Evolutionary conservation across 2,888 invertebrate genomes (phyloP).

Genomic region (Clanis bilineata): DNA sequence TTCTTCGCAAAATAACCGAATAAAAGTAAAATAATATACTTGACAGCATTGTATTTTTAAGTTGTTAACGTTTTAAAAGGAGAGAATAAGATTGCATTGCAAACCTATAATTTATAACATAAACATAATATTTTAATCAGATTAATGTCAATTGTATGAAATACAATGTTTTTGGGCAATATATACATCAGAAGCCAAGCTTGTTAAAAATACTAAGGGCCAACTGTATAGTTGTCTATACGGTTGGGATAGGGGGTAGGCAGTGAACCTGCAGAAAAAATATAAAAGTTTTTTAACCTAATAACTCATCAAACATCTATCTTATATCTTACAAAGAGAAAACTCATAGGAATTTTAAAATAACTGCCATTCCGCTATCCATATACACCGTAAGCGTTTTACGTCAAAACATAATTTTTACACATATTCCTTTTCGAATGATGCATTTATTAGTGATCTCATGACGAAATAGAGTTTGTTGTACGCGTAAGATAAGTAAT

Average conservation of each 20-base stretch:
- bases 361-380: background rate
- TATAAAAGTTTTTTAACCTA: background rate
- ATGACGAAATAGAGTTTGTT: constrained; percentile 37
- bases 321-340: background rate
- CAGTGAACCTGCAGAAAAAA: background rate
- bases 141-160: constrained; percentile 72
- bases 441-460: constrained; percentile 80
- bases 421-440: constrained; percentile 47
- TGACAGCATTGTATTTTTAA: constrained; percentile 58
- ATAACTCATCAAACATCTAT: too few species aligned
- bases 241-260: background rate
- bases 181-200: constrained; percentile 25
- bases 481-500: constrained; percentile 25
- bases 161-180: constrained; percentile 67
- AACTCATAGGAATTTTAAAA: background rate
- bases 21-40: constrained; percentile 15
- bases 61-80: constrained; percentile 72
- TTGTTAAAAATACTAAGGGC: constrained; percentile 21
- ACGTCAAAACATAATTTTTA: constrained; percentile 30
- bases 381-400: background rate
- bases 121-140: constrained; percentile 49
- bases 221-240: constrained; percentile 11
- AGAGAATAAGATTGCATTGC: constrained; percentile 81
- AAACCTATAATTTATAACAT: constrained; percentile 70
- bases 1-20: constrained; percentile 30